phyloP scores from a whole-genome alignment of 2,113 vertebrate species.

The Amphiprion percula region DNA sequence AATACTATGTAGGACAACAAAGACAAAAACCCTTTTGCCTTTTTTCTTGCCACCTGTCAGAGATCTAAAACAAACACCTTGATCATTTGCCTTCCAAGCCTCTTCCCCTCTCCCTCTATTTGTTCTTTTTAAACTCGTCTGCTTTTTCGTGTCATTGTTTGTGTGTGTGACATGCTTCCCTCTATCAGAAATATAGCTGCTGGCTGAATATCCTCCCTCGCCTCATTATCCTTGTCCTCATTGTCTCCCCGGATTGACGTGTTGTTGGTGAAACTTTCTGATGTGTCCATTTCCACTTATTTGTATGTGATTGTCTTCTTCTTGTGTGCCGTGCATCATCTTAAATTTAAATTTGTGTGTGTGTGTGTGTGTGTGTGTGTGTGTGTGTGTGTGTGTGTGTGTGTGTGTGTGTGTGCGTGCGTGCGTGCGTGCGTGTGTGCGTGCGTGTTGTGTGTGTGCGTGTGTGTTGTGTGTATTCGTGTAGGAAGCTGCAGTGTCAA shows the following conservation, averaged over 20 bases:
- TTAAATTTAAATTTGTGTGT: slow-evolving; percentile 25
- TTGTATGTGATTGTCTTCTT: slow-evolving; percentile 38
- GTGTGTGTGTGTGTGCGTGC: slow-evolving; percentile 17
- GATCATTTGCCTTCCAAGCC: slow-evolving; percentile 58
- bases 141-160: slow-evolving; percentile 17
- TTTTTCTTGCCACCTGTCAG: slow-evolving; percentile 63
- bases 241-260: slow-evolving; percentile 39
- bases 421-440: too few relatives aligned
- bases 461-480: slow-evolving; percentile 35
- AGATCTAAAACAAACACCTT: slow-evolving; percentile 58
- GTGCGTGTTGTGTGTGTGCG: background rate
- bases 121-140: slow-evolving; percentile 37
- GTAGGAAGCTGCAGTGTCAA: slow-evolving; percentile 79
- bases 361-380: slow-evolving; percentile 13
- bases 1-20: slow-evolving; percentile 58
- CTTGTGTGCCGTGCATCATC: slow-evolving; percentile 25
- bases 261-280: slow-evolving; percentile 48
- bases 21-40: slow-evolving; percentile 42
- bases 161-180: slow-evolving; percentile 33
- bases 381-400: slow-evolving; percentile 22
- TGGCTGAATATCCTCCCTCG: slow-evolving; percentile 46
- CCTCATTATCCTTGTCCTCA: slow-evolving; percentile 58
- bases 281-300: slow-evolving; percentile 29
- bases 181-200: slow-evolving; percentile 50
- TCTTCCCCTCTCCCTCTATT: slow-evolving; percentile 31